These are phyloP conservation scores for Emydoidea blandingii DNA, from an alignment of 2,797 vertebrate genomes.

Conservation along the genomic window DNA sequence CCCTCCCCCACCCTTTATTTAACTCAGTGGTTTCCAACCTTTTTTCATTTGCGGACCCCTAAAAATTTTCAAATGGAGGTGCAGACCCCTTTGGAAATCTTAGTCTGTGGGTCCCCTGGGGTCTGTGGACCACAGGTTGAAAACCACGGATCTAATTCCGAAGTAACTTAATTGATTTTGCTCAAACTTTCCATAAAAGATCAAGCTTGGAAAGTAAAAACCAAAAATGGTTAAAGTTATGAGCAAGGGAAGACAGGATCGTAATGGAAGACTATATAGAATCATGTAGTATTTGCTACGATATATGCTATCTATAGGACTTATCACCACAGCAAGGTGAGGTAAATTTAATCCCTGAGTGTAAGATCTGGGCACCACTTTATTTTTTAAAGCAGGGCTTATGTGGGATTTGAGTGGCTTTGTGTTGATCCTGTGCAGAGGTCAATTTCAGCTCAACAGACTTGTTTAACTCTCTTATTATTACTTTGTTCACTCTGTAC, in stretches of 20 bases:
- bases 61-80: background rate
- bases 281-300: background rate
- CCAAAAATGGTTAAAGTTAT: background rate
- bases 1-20: background rate
- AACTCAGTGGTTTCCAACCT: background rate
- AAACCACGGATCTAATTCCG: background rate
- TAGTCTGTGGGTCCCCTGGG: background rate
- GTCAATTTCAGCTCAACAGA: background rate
- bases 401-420: background rate
- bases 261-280: background rate
- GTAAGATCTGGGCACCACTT: background rate
- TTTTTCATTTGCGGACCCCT: background rate
- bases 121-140: background rate
- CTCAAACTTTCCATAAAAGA: constrained; percentile 36
- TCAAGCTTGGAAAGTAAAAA: background rate
- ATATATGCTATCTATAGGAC: background rate
- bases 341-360: background rate
- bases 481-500: fast-evolving
- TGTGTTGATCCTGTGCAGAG: background rate
- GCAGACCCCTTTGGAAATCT: background rate
- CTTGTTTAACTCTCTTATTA: background rate
- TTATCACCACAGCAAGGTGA: background rate
- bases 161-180: background rate
- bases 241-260: background rate
- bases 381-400: background rate